Evolutionary conservation across 37 sponge, comb jelly and placozoan species (phyloP).

Genomic region (Spongia lamella): DNA sequence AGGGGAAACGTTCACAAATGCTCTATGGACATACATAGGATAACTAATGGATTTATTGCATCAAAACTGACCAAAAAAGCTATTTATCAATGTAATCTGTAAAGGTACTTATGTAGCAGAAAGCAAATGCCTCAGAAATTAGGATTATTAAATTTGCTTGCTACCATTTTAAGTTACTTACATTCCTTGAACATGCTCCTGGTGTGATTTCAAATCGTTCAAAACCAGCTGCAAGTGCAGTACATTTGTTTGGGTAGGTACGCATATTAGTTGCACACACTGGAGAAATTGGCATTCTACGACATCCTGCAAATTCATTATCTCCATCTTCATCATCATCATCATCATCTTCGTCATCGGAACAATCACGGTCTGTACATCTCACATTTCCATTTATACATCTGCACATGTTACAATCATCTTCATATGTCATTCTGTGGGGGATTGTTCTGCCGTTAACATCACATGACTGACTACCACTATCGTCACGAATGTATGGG

Average conservation of each 20-base stretch:
- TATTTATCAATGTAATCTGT: too few species aligned
- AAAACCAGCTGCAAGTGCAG: constrained; percentile 27
- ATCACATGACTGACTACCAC: too few species aligned
- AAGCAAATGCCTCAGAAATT: too few species aligned
- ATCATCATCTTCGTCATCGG: background rate
- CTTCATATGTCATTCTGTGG: background rate
- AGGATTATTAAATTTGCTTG: too few species aligned
- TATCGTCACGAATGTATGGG: too few species aligned
- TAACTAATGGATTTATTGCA: too few species aligned
- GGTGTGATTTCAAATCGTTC: constrained; percentile 7
- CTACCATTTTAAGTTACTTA: constrained; percentile 20
- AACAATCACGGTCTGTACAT: constrained; percentile 22
- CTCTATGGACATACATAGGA: too few species aligned
- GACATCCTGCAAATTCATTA: constrained; percentile 6
- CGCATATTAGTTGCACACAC: constrained; percentile 49
- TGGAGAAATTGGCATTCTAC: background rate
- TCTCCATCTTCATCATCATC: background rate
- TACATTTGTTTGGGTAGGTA: constrained; percentile 37
- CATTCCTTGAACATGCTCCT: constrained; percentile 33
- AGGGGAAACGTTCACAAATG: constrained; percentile 36
- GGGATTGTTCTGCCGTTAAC: background rate
- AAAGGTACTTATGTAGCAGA: too few species aligned
- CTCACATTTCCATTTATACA: constrained; percentile 34
- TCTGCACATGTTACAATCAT: constrained; percentile 29
- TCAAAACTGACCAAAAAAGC: too few species aligned